Evolutionary conservation across 2,113 vertebrate genomes (phyloP), one percentile per base, ranked within the genome.

Genomic region (Mixornis gularis): DNA sequence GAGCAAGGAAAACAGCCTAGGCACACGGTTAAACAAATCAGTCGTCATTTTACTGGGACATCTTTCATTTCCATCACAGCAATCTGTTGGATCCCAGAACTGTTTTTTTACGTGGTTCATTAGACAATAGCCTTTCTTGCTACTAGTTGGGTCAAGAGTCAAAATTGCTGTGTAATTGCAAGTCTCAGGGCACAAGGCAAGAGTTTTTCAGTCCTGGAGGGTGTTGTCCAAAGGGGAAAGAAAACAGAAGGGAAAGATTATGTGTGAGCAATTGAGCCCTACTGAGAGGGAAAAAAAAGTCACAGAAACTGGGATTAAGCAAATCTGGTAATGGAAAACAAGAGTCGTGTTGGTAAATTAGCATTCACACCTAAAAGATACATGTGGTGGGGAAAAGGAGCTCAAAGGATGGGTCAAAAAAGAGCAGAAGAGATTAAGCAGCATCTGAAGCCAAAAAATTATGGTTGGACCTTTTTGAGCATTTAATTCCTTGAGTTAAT

Each of bases 101-200:
- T 80, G 73, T 44, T 89, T 96, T 96, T 96, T 93, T 86, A 81
- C 1, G 36, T 84, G 95, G 71, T 95, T 93, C 91, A 85, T 77
- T 73, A 88, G 82, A 96, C 86, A 93, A 88, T 87, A 80, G 68
- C 19, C 27, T 90, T 91, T 85, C 87, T 88, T 85, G 79, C 87
- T 94, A 78, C 77, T 68, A 77, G 55, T 83, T 93, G 46, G 66
- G 92, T 85, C 88, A 85, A 85, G 87, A 89, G 87, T 93, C 92
- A 96, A 88, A 93, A 94, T 27, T 94, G 64, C 92, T 96, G 90
- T 88, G 73, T 95, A 95, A 96, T 88, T 96, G 72, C 44, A 80
- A 84, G 69, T 87, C 94, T 95, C 44, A 5, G 51, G 66, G 78
- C 68, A 89, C 94, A 95, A 79, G 68, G 53, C 53, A 70, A 83